These are phyloP conservation scores for Caenorhabditis panamensis DNA, from an alignment of 2,888 invertebrate species.

Conservation along the genomic window DNA sequence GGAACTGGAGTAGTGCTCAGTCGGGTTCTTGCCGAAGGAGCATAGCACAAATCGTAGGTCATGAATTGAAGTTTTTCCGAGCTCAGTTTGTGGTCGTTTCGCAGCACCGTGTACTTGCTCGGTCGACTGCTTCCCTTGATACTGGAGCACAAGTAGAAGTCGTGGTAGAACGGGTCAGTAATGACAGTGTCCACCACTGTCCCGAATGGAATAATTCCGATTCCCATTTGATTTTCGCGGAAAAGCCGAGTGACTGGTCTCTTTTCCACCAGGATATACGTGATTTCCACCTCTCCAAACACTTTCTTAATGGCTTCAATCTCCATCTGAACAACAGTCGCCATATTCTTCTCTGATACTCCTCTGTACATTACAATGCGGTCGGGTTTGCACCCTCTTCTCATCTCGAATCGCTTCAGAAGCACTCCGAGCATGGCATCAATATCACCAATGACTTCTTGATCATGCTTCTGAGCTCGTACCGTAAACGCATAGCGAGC, in stretches of 20 bases:
- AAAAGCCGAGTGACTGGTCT: slow-evolving; percentile 98
- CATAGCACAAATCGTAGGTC: slow-evolving; percentile 99
- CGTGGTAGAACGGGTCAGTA: slow-evolving; percentile 99
- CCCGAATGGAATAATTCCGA: slow-evolving; percentile 99
- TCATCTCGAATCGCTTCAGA: slow-evolving; percentile 98
- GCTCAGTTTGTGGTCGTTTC: slow-evolving; percentile 99
- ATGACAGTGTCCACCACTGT: slow-evolving; percentile 99
- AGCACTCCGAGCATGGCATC: slow-evolving; percentile 98
- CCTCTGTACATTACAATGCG: slow-evolving; percentile 98
- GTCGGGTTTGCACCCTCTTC: slow-evolving; percentile 99
- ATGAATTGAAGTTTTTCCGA: slow-evolving; percentile 99
- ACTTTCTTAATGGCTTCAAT: slow-evolving; percentile 97
- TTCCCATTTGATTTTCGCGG: slow-evolving; percentile 95
- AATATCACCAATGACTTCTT: slow-evolving; percentile 98
- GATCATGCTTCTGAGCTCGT: slow-evolving; percentile 89
- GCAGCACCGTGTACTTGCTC: slow-evolving; percentile 98
- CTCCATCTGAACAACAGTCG: slow-evolving; percentile 95
- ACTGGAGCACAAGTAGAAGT: slow-evolving; percentile 95
- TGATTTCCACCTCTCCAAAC: slow-evolving; percentile 90
- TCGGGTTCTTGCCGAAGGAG: slow-evolving; percentile 98
- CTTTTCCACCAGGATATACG: slow-evolving; percentile 98
- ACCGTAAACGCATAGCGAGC: slow-evolving; percentile 93
- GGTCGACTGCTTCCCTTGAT: slow-evolving; percentile 95
- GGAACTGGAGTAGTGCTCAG: slow-evolving; percentile 99
- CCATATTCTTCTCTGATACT: slow-evolving; percentile 98